These are phyloP conservation scores for Dinomys branickii DNA, from an alignment of 2,113 vertebrate genomes.

Conservation along the genomic window DNA sequence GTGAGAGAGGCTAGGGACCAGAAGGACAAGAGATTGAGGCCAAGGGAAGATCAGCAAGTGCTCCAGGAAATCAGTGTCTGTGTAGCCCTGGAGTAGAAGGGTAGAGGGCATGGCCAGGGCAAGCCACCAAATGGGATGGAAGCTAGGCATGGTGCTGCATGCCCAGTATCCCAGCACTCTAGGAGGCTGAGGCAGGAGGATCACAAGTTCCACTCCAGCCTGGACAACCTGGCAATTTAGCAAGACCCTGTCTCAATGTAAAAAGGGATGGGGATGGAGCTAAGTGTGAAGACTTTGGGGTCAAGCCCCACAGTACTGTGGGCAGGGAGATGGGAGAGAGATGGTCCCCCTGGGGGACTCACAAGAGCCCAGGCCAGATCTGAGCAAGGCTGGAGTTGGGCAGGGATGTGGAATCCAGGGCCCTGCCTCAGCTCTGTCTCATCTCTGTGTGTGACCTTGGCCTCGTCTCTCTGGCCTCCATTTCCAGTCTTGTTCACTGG, in stretches of 20 bases:
- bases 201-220: not conserved
- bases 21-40: not conserved
- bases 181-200: not conserved
- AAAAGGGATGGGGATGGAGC: not conserved
- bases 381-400: not conserved
- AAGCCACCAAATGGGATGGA: not conserved
- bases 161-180: not conserved
- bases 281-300: not conserved
- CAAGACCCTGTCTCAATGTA: not conserved
- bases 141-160: not conserved
- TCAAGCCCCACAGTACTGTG: not conserved
- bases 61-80: not conserved
- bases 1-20: not conserved
- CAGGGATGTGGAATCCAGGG: not conserved
- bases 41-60: accelerated
- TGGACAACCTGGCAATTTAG: not conserved
- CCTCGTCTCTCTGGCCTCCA: not conserved
- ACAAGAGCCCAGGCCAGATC: not conserved
- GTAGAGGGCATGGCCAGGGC: not conserved
- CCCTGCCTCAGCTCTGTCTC: not conserved
- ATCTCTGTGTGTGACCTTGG: not conserved
- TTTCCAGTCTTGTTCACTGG: not conserved
- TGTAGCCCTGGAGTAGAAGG: too few species aligned
- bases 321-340: not conserved
- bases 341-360: not conserved